These are phyloP conservation scores for Sardina pilchardus DNA, from an alignment of 2,113 vertebrate species.

Conservation along the genomic window DNA sequence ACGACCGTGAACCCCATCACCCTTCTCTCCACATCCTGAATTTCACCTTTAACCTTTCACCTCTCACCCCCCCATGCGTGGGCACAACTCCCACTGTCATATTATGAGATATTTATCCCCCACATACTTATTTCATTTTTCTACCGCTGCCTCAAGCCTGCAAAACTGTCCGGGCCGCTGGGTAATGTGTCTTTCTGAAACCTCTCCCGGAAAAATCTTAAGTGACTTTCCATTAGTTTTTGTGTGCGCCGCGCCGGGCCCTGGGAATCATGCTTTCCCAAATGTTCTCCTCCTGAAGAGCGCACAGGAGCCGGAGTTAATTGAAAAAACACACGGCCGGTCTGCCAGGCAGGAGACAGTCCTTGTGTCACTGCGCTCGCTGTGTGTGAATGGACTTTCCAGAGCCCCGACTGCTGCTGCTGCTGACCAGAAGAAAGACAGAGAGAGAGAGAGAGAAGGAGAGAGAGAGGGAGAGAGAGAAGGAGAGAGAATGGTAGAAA, in stretches of 20 bases:
- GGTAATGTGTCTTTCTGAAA: conserved; percentile 62
- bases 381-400: conserved; percentile 73
- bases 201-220: conserved; percentile 66
- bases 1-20: background rate
- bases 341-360: conserved; percentile 72
- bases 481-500: background rate
- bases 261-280: conserved; percentile 78
- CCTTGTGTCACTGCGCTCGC: conserved; percentile 66
- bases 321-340: conserved; percentile 78
- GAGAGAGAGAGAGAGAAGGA: conserved; percentile 25
- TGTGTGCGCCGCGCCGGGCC: conserved; percentile 58
- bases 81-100: background rate
- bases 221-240: conserved; percentile 78
- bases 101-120: conserved; percentile 11
- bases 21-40: background rate
- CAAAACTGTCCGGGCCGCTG: conserved; percentile 33
- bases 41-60: background rate
- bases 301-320: conserved; percentile 73
- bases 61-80: too few species aligned
- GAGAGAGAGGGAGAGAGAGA: background rate
- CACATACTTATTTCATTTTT: background rate
- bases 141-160: conserved; percentile 34
- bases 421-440: conserved; percentile 47
- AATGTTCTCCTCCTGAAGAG: conserved; percentile 68
- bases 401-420: conserved; percentile 62